Evolutionary conservation across 2,113 vertebrate species (phyloP).

Genomic region (Lamprotornis superbus): DNA sequence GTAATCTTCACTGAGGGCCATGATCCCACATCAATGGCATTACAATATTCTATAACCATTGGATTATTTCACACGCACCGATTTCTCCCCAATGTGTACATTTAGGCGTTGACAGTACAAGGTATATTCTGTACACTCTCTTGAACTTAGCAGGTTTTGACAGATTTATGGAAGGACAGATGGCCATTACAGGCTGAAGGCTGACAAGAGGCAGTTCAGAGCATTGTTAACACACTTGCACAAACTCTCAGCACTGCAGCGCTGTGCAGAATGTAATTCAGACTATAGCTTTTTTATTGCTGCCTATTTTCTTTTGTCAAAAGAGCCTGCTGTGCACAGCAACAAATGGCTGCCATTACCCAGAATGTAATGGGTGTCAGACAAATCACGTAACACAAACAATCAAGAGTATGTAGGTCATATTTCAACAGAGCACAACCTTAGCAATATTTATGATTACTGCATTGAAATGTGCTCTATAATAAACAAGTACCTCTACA

Average conservation of each 20-base stretch:
- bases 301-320: constrained; percentile 88
- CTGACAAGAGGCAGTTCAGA: constrained; percentile 96
- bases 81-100: constrained; percentile 65
- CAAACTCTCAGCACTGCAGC: constrained; percentile 87
- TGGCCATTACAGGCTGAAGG: constrained; percentile 92
- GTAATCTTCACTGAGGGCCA: constrained; percentile 42
- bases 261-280: constrained; percentile 84
- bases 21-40: constrained; percentile 49
- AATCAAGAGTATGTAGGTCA: constrained; percentile 84
- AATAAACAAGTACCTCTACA: constrained; percentile 86
- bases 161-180: constrained; percentile 96
- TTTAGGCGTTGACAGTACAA: constrained; percentile 72
- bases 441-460: constrained; percentile 87
- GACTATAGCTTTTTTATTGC: constrained; percentile 85
- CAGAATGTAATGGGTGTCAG: constrained; percentile 87
- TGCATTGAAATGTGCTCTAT: constrained; percentile 88
- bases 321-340: constrained; percentile 85
- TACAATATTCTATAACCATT: constrained; percentile 48
- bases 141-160: constrained; percentile 81
- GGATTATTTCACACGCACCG: constrained; percentile 42
- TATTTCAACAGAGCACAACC: constrained; percentile 84
- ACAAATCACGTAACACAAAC: constrained; percentile 86
- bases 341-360: constrained; percentile 95
- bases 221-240: constrained; percentile 97
- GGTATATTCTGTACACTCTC: constrained; percentile 77